Percentiles rank a stretch among this genome's conserved stretches.
Evolutionary conservation across 2,888 invertebrate genomes (phyloP).

Genomic region (Rhamphomyia laevipes): DNA sequence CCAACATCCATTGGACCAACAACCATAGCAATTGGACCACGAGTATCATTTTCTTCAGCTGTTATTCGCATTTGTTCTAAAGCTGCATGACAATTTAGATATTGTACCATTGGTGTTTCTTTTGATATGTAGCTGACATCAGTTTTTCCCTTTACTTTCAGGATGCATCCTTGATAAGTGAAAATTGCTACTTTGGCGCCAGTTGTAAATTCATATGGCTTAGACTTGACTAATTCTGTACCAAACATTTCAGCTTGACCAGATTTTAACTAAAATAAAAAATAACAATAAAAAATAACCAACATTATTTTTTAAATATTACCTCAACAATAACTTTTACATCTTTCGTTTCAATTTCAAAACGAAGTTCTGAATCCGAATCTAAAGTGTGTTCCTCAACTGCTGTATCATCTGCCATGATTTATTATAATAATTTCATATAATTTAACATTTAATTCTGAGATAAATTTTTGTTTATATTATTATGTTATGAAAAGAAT

Average conservation of each 20-base stretch:
- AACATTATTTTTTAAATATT: not conserved
- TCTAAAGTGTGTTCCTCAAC: constrained; percentile 67
- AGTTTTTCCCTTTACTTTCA: constrained; percentile 76
- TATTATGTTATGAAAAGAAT: not conserved
- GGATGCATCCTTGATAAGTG: constrained; percentile 88
- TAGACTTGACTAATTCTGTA: constrained; percentile 86
- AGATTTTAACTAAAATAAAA: constrained; percentile 56
- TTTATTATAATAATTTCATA: not conserved
- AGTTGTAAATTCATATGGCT: constrained; percentile 75
- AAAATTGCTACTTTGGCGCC: constrained; percentile 93
- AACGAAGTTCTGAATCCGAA: constrained; percentile 79
- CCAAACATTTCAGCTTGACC: constrained; percentile 96
- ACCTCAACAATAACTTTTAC: constrained; percentile 73
- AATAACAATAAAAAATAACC: not conserved
- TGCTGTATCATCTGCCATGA: not conserved
- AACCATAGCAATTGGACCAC: constrained; percentile 79
- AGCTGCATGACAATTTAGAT: constrained; percentile 91
- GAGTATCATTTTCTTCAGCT: constrained; percentile 59
- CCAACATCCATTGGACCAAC: constrained; percentile 95
- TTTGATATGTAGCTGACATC: constrained; percentile 91
- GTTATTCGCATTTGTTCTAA: constrained; percentile 78
- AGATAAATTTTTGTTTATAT: not conserved
- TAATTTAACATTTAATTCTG: not conserved
- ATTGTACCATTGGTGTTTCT: constrained; percentile 93
- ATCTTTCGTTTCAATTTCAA: constrained; percentile 82